A percentile compares a stretch with the other conserved stretches of the same genome.
Conservation (phyloP, 2,113 vertebrate genomes). For the Indri indri region DNA sequence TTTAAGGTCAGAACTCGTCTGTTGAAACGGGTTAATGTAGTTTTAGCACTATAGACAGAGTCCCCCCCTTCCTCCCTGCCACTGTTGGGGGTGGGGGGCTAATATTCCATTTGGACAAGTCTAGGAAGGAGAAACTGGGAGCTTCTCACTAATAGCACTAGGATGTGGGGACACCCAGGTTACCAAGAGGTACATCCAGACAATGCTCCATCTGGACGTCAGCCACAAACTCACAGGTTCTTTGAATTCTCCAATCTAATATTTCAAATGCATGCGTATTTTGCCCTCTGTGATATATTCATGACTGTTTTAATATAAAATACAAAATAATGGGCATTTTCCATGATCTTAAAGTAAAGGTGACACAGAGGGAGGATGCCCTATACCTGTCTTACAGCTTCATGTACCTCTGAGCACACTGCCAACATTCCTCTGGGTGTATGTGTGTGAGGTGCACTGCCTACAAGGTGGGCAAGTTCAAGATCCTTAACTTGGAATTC, state of each 20-base stretch:
- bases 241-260: not conserved
- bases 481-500: constrained; percentile 4
- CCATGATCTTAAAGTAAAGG: not conserved
- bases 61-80: fast-evolving
- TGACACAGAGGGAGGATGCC: not conserved
- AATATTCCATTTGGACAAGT: not conserved
- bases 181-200: not conserved
- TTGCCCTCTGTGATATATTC: not conserved
- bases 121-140: not conserved
- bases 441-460: not conserved
- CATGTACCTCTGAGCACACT: not conserved
- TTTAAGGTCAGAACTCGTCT: not conserved
- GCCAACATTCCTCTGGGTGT: not conserved
- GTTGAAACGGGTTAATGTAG: not conserved
- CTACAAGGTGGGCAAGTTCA: not conserved
- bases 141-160: not conserved
- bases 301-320: not conserved
- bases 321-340: not conserved
- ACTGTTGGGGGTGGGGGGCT: not conserved
- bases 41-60: constrained; percentile 58
- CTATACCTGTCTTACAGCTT: not conserved
- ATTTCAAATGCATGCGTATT: constrained; percentile 31
- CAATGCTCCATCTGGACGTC: not conserved
- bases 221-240: not conserved
- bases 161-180: not conserved